Evolutionary conservation across 2,888 invertebrate species (phyloP), one percentile per base, ranked within the genome.

Genomic region (Lepeophtheirus nordmannii): DNA sequence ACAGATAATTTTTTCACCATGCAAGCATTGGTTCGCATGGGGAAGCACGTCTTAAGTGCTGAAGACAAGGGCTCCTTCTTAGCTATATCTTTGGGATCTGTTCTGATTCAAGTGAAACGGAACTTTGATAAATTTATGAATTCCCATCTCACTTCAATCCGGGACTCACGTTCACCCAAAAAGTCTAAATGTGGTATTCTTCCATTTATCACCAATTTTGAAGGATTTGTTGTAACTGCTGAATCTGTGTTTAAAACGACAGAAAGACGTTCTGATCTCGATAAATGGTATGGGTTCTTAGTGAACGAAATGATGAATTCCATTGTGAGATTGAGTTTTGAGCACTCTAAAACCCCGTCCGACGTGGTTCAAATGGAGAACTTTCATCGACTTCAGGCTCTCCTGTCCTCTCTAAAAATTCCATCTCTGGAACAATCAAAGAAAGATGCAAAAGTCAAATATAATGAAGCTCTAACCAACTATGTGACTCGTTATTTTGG

Each of bases 401-500:
- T 87, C 70, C 77, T 96, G 70, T 87, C 89, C 10, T 86, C 89
- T 74, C 78, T 94, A 72, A 96, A 96, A 79, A 89, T 93, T 71
- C 79, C 85, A 10, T 88, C 89, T 70, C 79, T 97, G 74, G 96
- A 97, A 74, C 78, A 80, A 58, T 83, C 89, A 73, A 82, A 90
- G 68, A 91, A 91, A 75, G 93, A 94, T 74, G 87, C 89, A 0
- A 93, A 90, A 76, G 81, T 85, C 72, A 85, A 86, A 70, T 96
- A 97, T 79, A 84, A 84, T 71, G 94, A 94, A 68, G 87, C 93
- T 64, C 80, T 94, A 67, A 84, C 85, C 71, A 84, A 84, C 10
- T 98, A 98, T 79, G 97, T 97, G 59, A 89, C 86, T 68, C 85
- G 88, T 73, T 90, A 92, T 78, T 92, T 98, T 79, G 96, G 97